phyloP scores from a whole-genome alignment of 2,888 invertebrate genomes.

The Coenonympha arcania region DNA sequence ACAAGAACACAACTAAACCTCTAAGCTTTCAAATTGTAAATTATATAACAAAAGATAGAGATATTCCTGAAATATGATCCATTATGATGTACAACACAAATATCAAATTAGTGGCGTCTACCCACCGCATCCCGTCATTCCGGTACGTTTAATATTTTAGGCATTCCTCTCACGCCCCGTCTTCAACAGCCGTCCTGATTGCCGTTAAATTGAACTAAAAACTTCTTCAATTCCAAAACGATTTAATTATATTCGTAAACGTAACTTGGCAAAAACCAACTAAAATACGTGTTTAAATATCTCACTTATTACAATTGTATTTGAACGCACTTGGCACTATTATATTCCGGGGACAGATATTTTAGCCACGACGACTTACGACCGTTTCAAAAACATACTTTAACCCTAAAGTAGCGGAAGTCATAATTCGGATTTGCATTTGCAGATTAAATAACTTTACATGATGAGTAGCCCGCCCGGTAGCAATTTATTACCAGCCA shows the following conservation, averaged over 20 bases:
- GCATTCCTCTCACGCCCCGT: conserved; percentile 68
- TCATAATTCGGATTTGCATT: conserved; percentile 56
- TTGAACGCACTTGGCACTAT: conserved; percentile 21
- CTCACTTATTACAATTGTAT: conserved; percentile 20
- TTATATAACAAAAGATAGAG: conserved; percentile 4
- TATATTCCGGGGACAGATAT: conserved; percentile 20
- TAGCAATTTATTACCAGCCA: conserved; percentile 59
- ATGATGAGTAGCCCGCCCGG: conserved; percentile 56
- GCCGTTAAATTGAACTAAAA: conserved; percentile 75
- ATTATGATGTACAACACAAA: conserved; percentile 40
- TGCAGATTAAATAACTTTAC: conserved; percentile 63
- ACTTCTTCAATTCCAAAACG: conserved; percentile 71
- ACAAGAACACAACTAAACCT: too few relatives aligned
- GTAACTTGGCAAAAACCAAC: too few relatives aligned
- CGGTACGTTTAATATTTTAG: conserved; percentile 69
- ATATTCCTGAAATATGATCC: conserved; percentile 20
- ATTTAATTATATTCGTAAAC: conserved; percentile 54
- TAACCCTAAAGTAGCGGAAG: conserved; percentile 37
- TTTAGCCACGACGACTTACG: conserved; percentile 25
- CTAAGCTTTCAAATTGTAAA: not conserved
- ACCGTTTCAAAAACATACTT: conserved; percentile 32
- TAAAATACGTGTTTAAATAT: too few relatives aligned
- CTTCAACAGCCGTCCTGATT: conserved; percentile 73
- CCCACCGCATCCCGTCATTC: conserved; percentile 51
- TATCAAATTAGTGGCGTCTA: conserved; percentile 59